Evolutionary conservation across 92 coral and sea anemone genomes (phyloP).

Genomic region (Epizoanthus ramosus): DNA sequence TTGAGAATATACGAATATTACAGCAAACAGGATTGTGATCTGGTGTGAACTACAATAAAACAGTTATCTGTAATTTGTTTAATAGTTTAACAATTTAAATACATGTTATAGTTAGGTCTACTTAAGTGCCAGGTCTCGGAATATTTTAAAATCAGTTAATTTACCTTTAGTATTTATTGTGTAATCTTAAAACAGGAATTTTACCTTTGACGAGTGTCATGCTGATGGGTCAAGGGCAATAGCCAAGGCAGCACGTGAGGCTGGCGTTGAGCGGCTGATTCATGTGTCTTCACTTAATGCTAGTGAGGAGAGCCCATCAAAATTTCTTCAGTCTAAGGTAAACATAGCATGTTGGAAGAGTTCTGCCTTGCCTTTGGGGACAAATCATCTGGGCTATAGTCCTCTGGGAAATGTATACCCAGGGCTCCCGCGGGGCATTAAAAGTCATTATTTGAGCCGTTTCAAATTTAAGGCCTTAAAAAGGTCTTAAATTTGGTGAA

Average conservation of each 20-base stretch:
- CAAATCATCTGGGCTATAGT: too few species aligned
- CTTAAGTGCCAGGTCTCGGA: too few species aligned
- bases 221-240: slow-evolving; percentile 86
- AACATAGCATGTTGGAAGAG: too few species aligned
- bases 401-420: too few species aligned
- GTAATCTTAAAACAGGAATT: slow-evolving; percentile 66
- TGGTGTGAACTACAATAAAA: neutral
- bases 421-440: too few species aligned
- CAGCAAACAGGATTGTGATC: too few species aligned
- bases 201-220: slow-evolving; percentile 84
- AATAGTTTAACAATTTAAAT: neutral
- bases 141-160: neutral
- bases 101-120: neutral
- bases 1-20: too few species aligned
- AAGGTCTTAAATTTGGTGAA: too few species aligned
- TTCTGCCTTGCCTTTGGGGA: too few species aligned
- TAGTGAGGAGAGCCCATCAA: slow-evolving; percentile 82
- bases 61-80: neutral
- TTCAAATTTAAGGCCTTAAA: too few species aligned
- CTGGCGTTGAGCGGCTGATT: slow-evolving; percentile 89
- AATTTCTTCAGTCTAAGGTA: slow-evolving; percentile 89
- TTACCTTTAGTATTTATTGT: too few species aligned
- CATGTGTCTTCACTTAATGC: slow-evolving; percentile 97
- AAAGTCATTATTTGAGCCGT: too few species aligned
- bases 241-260: slow-evolving; percentile 88